Evolutionary conservation across 2,797 vertebrate species (phyloP).

Genomic region (Naso thynnoides): DNA sequence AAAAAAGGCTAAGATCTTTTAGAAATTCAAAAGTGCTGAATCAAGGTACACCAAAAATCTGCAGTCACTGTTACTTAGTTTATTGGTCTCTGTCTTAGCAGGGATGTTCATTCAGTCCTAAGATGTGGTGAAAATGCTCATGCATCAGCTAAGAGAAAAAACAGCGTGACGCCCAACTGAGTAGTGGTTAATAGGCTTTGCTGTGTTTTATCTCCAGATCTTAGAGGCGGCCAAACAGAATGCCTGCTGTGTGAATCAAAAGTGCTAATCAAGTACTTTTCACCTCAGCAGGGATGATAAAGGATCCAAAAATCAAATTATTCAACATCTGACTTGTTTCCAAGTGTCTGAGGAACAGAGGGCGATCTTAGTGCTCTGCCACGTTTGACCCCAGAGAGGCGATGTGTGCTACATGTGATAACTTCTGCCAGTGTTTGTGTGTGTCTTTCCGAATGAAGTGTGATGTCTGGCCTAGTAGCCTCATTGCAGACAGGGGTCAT

Average conservation of each 20-base stretch:
- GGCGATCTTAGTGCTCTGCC: constrained; percentile 30
- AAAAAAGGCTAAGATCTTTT: not conserved
- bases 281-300: constrained; percentile 67
- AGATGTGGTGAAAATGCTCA: constrained; percentile 28
- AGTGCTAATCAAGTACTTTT: constrained; percentile 81
- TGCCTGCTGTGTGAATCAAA: constrained; percentile 63
- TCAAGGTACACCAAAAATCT: constrained; percentile 4
- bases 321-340: constrained; percentile 58
- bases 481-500: constrained; percentile 70
- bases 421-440: constrained; percentile 22
- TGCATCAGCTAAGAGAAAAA: constrained; percentile 36
- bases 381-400: constrained; percentile 44
- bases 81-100: not conserved
- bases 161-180: constrained; percentile 51
- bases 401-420: constrained; percentile 11
- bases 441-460: constrained; percentile 45
- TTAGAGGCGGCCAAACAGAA: constrained; percentile 47
- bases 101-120: constrained; percentile 33
- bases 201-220: constrained; percentile 53
- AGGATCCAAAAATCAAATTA: constrained; percentile 57
- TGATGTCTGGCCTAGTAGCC: constrained; percentile 55
- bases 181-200: constrained; percentile 64
- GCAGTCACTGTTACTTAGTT: constrained; percentile 20
- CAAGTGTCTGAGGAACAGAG: constrained; percentile 38
- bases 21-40: not conserved